These are phyloP conservation scores for Zoanthus gigantus DNA, from an alignment of 92 coral and sea anemone genomes.

Conservation along the genomic window DNA sequence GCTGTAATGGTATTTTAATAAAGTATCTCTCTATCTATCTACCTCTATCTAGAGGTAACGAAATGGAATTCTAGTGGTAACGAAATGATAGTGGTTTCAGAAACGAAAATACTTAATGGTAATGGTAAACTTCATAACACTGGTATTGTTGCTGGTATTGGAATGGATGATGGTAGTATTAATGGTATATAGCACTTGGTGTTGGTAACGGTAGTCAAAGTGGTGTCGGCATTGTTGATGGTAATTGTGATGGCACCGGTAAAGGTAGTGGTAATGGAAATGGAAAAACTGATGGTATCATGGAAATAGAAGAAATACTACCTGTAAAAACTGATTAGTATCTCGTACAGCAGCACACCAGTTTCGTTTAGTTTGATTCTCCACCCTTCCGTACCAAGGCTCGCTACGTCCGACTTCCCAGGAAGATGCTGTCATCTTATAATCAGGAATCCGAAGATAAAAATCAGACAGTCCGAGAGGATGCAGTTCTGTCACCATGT, in stretches of 20 bases:
- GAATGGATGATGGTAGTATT: background rate
- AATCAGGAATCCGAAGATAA: conserved; percentile 51
- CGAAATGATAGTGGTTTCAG: background rate
- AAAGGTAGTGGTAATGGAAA: background rate
- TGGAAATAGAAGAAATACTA: background rate
- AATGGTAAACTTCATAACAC: too few species aligned
- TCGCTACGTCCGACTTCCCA: conserved; percentile 81
- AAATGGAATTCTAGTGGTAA: too few species aligned
- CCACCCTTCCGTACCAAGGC: conserved; percentile 84
- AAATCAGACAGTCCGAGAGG: conserved; percentile 41
- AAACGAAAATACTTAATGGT: background rate
- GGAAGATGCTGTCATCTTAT: conserved; percentile 70
- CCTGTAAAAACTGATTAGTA: conserved; percentile 76
- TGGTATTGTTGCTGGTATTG: background rate
- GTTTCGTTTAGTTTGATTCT: conserved; percentile 70
- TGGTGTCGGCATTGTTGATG: background rate
- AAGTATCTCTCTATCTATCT: too few species aligned
- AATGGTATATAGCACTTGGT: background rate
- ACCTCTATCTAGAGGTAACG: too few species aligned
- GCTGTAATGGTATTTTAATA: too few species aligned
- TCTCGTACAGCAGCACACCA: conserved; percentile 75
- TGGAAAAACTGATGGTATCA: background rate
- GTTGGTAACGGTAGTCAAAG: background rate
- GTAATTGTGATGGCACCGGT: background rate
- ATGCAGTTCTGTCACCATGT: background rate